Evolutionary conservation across 2,888 invertebrate genomes (phyloP).

Genomic region (Erynnis tages): DNA sequence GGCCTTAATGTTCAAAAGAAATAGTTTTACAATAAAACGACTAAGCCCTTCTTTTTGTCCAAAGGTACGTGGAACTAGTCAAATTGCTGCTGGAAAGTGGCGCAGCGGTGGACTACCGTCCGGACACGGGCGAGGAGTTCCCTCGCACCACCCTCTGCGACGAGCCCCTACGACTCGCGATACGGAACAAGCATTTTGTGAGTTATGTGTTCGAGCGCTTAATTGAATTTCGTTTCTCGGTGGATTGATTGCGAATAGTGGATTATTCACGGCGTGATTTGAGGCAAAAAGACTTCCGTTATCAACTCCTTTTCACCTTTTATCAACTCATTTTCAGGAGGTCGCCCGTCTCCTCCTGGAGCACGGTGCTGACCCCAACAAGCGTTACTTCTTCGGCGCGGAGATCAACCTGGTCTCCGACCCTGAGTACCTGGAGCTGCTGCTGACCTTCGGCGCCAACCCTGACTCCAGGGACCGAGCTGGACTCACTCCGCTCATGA

Average conservation of each 20-base stretch:
- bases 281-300: neutral
- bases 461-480: slow-evolving; percentile 93
- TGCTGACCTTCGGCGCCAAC: slow-evolving; percentile 92
- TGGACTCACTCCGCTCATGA: slow-evolving; percentile 95
- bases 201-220: too few species aligned
- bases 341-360: slow-evolving; percentile 88
- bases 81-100: slow-evolving; percentile 88
- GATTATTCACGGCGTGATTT: too few species aligned
- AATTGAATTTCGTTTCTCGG: too few species aligned
- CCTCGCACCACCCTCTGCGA: slow-evolving; percentile 89
- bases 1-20: too few species aligned
- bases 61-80: slow-evolving; percentile 85
- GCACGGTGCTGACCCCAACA: slow-evolving; percentile 94
- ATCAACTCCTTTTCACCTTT: too few species aligned
- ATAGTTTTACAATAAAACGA: too few species aligned
- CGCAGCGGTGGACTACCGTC: slow-evolving; percentile 89
- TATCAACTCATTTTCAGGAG: slow-evolving; percentile 74
- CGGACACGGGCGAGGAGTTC: slow-evolving; percentile 86
- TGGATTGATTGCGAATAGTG: too few species aligned
- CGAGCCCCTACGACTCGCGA: slow-evolving; percentile 93
- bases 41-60: neutral
- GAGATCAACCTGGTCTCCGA: slow-evolving; percentile 95
- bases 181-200: slow-evolving; percentile 90
- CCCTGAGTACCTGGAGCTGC: slow-evolving; percentile 89
- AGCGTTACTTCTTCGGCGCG: slow-evolving; percentile 94